Evolutionary conservation across 2,113 vertebrate species (phyloP), one percentile per base, ranked within the genome.

Genomic region (Cyphotilapia sp.): DNA sequence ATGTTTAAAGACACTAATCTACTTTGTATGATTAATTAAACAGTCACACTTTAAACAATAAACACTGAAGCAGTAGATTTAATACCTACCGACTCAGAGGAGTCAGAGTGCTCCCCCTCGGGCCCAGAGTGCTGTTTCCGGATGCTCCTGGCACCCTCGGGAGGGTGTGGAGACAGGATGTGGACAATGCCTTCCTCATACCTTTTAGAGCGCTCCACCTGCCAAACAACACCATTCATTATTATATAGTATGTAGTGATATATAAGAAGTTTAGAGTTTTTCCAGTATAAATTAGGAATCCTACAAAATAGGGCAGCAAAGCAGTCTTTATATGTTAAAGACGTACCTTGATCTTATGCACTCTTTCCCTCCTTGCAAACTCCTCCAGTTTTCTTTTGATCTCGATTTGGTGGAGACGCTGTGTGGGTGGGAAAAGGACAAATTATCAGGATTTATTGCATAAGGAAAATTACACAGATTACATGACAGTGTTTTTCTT

Each of bases 371-470:
- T 97, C 42, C 90, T 96, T 24, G 91, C 80, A 87, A 97, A 96
- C 84, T 95, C 95, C 85, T 98, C 97, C 88, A 97, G 92, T 84
- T 95, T 97, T 82, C 92, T 95, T 94, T 96, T 98, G 31, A 96
- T 95, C 90, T 97, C 97, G 71, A 96, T 96, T 47, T 98, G 97
- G 89, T 97, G 97, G 74, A 95, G 93, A 80, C 94, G 95, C 98
- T 99, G 91, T 74, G 86, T 9, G 84, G 45, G 59, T 74, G 80
- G 22, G 13, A 27, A 24, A 53, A 56, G 19, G 14, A 27, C 7
- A 6, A 42, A 92, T 92, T 80, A 82, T 35, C 85, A 85, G 88
- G 1, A 38, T 31, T 53, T 81, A 76, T 85, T 69, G 88, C 84
- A 27, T 57, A 19, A 53, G 13, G 24, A 74, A 61, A 80, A 57